These are phyloP conservation scores for Poicephalus meyeri DNA, from an alignment of 2,113 vertebrate species.

Conservation along the genomic window DNA sequence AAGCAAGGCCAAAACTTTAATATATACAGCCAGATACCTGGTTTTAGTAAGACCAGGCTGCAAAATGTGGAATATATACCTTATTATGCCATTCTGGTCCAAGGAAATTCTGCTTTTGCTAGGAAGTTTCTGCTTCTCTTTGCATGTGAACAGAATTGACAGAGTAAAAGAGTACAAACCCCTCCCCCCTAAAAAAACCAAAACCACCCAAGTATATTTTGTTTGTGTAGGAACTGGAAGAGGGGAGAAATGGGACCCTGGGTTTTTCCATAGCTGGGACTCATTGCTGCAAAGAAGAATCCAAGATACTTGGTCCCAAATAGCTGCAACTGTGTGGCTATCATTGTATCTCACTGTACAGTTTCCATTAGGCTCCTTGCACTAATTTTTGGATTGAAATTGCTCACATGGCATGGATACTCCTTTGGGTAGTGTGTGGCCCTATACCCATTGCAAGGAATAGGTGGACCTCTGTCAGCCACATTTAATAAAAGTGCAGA, in stretches of 20 bases:
- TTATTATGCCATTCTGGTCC: background rate
- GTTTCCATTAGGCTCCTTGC: background rate
- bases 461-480: background rate
- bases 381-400: background rate
- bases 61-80: background rate
- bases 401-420: background rate
- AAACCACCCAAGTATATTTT: background rate
- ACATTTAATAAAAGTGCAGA: background rate
- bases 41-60: background rate
- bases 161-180: background rate
- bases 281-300: background rate
- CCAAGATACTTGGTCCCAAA: background rate
- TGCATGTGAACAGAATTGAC: background rate
- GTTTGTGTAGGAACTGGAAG: background rate
- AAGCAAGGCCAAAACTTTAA: background rate
- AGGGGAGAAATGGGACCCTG: background rate
- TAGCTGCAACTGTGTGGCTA: background rate
- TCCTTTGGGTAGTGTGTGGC: background rate
- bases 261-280: background rate
- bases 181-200: background rate
- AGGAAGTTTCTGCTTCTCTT: background rate
- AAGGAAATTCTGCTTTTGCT: background rate
- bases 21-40: background rate
- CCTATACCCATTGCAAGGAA: background rate
- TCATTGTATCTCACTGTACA: background rate